These are phyloP conservation scores for Peromyscus nudipes DNA, from an alignment of 2,797 vertebrate species.

Conservation along the genomic window DNA sequence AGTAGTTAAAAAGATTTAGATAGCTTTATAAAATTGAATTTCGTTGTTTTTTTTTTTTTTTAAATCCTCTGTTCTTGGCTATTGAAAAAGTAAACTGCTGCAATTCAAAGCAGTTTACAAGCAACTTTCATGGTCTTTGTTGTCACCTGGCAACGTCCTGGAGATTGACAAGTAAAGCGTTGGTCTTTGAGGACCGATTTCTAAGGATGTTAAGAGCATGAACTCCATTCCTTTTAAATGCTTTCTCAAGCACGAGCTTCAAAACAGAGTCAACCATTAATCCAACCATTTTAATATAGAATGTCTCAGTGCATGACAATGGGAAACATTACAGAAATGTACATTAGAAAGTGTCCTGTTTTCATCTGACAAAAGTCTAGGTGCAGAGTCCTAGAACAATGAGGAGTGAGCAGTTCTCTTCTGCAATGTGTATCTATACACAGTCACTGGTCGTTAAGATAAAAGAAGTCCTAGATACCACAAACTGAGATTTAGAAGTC, in stretches of 20 bases:
- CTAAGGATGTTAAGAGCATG: conserved; percentile 86
- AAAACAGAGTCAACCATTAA: conserved; percentile 89
- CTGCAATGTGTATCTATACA: conserved; percentile 81
- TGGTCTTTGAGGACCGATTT: conserved; percentile 87
- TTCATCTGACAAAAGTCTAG: conserved; percentile 82
- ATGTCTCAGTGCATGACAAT: conserved; percentile 83
- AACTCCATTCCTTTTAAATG: conserved; percentile 86
- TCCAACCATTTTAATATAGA: conserved; percentile 84
- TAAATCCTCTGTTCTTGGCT: conserved; percentile 78
- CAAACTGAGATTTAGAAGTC: conserved; percentile 73
- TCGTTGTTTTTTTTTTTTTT: conserved; percentile 71
- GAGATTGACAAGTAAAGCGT: conserved; percentile 84
- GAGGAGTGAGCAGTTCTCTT: conserved; percentile 73
- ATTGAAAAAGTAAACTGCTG: conserved; percentile 82
- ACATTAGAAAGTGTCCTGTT: conserved; percentile 85
- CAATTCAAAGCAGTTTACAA: conserved; percentile 84
- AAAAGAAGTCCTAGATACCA: conserved; percentile 78
- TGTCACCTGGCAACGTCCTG: conserved; percentile 79
- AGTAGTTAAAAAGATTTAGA: conserved; percentile 84
- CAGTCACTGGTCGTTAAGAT: conserved; percentile 75
- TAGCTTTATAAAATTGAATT: conserved; percentile 79
- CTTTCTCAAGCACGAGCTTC: conserved; percentile 86
- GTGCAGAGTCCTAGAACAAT: conserved; percentile 77
- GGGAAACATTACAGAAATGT: conserved; percentile 83
- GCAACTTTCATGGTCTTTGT: conserved; percentile 85